Evolutionary conservation across 2,888 invertebrate species (phyloP).

Genomic region (Drosophila algonquin): DNA sequence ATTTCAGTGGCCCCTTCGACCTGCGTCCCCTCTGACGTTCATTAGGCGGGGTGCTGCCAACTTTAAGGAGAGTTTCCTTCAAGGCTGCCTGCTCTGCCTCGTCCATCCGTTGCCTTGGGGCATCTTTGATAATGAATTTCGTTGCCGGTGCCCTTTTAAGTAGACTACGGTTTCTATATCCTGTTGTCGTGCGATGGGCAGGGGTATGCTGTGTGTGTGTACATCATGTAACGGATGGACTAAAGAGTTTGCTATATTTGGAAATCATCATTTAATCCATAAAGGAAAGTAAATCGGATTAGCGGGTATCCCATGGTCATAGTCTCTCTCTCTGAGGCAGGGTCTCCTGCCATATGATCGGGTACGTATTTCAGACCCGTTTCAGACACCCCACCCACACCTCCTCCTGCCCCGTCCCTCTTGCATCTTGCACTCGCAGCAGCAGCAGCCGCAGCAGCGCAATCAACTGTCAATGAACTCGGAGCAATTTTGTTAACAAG

Average conservation of each 20-base stretch:
- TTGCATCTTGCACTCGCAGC: slow-evolving; percentile 29
- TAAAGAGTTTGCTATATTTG: no score
- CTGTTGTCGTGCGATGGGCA: slow-evolving; percentile 13
- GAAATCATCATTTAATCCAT: no score
- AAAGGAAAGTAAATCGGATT: no score
- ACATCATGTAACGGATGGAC: not conserved
- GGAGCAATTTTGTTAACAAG: slow-evolving; percentile 43
- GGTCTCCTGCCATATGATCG: slow-evolving; percentile 31
- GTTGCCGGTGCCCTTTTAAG: slow-evolving; percentile 32
- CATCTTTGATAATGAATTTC: slow-evolving; percentile 66
- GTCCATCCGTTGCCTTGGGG: slow-evolving; percentile 44
- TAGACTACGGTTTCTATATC: slow-evolving; percentile 30
- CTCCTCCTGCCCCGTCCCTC: no score
- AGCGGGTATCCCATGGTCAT: no score
- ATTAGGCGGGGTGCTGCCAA: slow-evolving; percentile 48
- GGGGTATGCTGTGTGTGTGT: not conserved
- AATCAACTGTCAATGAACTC: slow-evolving; percentile 54
- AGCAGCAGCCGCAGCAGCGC: not conserved
- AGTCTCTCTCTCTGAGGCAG: not conserved
- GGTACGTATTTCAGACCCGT: not conserved
- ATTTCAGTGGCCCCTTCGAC: slow-evolving; percentile 51
- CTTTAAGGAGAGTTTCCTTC: slow-evolving; percentile 53
- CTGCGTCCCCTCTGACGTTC: slow-evolving; percentile 32
- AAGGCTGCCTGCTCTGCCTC: not conserved
- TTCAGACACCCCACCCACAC: not conserved